Evolutionary conservation across 2,113 vertebrate genomes (phyloP), one percentile per base, ranked within the genome.

Genomic region (Upupa epops): DNA sequence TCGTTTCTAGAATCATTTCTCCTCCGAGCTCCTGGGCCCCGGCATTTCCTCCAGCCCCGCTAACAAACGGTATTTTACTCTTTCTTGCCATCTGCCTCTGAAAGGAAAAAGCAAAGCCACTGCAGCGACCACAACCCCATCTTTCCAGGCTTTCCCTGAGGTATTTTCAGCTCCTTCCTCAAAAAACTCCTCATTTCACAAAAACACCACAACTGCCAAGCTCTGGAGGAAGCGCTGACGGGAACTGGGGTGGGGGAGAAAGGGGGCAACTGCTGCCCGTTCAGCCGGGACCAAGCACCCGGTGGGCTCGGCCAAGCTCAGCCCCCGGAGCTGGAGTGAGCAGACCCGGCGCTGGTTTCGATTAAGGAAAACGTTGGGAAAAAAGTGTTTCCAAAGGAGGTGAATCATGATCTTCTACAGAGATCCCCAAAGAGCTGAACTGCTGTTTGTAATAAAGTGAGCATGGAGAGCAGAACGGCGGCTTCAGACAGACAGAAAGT

Each of bases 361-460:
- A 97, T 97, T 96, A 96, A 92, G 61, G 40, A 83, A 84, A 89
- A 93, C 0, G 2, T 55, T 71, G 84, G 84, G n/a, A 89, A 88
- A 94, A 90, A 93, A 91, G 69, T 22, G 26, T 89, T 94, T 96
- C 95, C 92, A 96, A 95, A 79, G 0, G 88, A 96, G 89, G 86
- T 96, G 95, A 96, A 93, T 97, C 96, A 96, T 68, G 66, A 94
- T 83, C 84, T 88, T 88, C 22, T 63, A 84, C 88, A 92, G 82
- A 92, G 92, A 86, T 97, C 93, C 96, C 96, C 37, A 52, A 95
- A 95, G 95, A 97, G 88, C 76, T 18, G 55, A 15, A 85, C 72
- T 82, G 93, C 96, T 95, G 95, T 93, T 96, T 92, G 80, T 78
- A 94, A 96, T 96, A 93, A 95, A 89, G 74, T 92, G 59, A 74